Conservation (phyloP, 1,140 invertebrate species). For the Ceratosolen fusciceps region DNA sequence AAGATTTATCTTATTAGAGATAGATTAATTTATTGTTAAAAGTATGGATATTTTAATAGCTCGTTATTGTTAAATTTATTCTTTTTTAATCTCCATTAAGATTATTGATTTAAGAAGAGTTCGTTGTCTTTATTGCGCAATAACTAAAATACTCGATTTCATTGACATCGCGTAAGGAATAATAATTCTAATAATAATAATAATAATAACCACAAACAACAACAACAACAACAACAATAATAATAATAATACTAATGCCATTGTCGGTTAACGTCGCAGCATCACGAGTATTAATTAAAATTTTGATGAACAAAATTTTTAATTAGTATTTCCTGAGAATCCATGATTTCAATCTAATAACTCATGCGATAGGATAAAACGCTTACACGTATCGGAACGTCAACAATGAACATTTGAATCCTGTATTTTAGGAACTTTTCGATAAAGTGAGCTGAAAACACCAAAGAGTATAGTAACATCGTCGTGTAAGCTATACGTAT, state of each 20-base stretch:
- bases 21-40: constrained; percentile 47
- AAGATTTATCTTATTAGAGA: constrained; percentile 10
- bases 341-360: constrained; percentile 25
- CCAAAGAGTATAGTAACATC: constrained; percentile 27
- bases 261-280: too few relatives aligned
- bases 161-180: background rate
- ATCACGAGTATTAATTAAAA: constrained; percentile 42
- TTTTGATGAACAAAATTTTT: constrained; percentile 40
- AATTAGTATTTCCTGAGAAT: constrained; percentile 29
- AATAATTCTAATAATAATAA: background rate
- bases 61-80: constrained; percentile 45
- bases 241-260: too few relatives aligned
- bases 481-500: constrained; percentile 29
- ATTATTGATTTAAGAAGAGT: background rate
- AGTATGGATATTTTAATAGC: constrained; percentile 37
- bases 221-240: background rate
- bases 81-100: constrained; percentile 17
- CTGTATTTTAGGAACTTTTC: background rate
- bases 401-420: background rate
- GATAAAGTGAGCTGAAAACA: constrained; percentile 8
- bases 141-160: constrained; percentile 17
- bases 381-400: background rate
- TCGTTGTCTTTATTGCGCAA: constrained; percentile 3
- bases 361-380: constrained; percentile 16
- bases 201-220: background rate